Evolutionary conservation across 2,888 invertebrate genomes (phyloP), one percentile per base, ranked within the genome.

Genomic region (Nemotelus pantherinus): DNA sequence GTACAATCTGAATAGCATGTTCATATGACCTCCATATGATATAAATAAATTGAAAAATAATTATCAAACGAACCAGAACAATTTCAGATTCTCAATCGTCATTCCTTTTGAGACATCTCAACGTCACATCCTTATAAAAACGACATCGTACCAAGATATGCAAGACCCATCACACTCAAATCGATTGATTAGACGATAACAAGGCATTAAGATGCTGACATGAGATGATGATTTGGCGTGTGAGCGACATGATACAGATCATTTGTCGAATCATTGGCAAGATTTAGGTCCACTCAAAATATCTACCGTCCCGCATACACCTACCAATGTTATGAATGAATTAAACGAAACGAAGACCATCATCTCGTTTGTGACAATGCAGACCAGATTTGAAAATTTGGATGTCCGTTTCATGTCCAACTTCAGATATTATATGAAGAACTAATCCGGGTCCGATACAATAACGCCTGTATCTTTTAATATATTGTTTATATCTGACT

Each of bases 151-250:
- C 25, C 25, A 25, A 25, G 25, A 25, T 25, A 25, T 25, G 25
- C 25, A 25, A 25, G 25, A 25, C 60, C 25, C 55, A 70, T 70
- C 70, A 9, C 55, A 53, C 41, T 50, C 53, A 74, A 74, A 60
- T 48, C 74, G 74, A 60, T 74, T 74, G 74, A 74, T 74, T 74
- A 74, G 74, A 44, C 7, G 74, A 74, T 60, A 74, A 47, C 60
- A 48, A 74, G 50, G 63, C 74, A 74, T 74, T 74, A 74, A 60
- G 72, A 63, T 63, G 74, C 48, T 74, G 74, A 74, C 50, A 63
- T 74, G 63, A 74, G 74, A 74, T 74, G 74, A 60, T 60, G 74
- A 74, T 74, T 74, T 74, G 74, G 74, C 74, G 74, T 74, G 74
- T 74, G 74, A 74, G 60, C 74, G 74, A 74, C 74, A 60, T 74